phyloP scores from a whole-genome alignment of 2,888 invertebrate species.

The Scotopteryx bipunctaria region DNA sequence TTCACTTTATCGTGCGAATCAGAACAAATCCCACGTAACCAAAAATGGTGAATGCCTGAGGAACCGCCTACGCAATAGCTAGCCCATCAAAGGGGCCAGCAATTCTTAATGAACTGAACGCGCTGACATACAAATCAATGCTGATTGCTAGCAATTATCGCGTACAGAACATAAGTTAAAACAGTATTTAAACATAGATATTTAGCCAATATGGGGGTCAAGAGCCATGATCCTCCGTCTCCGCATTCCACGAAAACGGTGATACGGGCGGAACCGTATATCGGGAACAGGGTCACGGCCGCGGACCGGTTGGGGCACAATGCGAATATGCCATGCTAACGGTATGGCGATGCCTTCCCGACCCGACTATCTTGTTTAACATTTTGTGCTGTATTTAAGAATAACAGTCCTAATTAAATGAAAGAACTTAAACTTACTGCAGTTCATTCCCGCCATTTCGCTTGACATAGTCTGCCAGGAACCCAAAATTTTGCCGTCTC shows the following conservation, averaged over 20 bases:
- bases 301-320: slow-evolving; percentile 66
- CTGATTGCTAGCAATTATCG: slow-evolving; percentile 11
- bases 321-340: slow-evolving; percentile 61
- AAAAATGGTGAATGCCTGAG: slow-evolving; percentile 40
- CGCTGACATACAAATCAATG: slow-evolving; percentile 17
- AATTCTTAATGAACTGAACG: slow-evolving; percentile 22
- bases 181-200: slow-evolving; percentile 3
- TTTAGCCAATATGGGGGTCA: slow-evolving; percentile 46
- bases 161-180: too few species aligned
- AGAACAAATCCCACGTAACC: slow-evolving; percentile 43
- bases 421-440: slow-evolving; percentile 79
- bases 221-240: slow-evolving; percentile 52
- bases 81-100: slow-evolving; percentile 31
- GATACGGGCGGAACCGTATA: slow-evolving; percentile 62
- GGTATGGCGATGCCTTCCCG: slow-evolving; percentile 49
- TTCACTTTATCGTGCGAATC: slow-evolving; percentile 39
- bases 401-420: slow-evolving; percentile 2
- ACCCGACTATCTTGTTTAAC: slow-evolving; percentile 39
- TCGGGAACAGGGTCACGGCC: slow-evolving; percentile 78
- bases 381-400: slow-evolving; percentile 21
- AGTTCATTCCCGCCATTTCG: slow-evolving; percentile 72
- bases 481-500: slow-evolving; percentile 81
- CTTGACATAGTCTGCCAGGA: slow-evolving; percentile 74
- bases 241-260: slow-evolving; percentile 66
- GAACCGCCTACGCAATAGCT: slow-evolving; percentile 37